These are phyloP conservation scores for Lasioglossum villosulum DNA, from an alignment of 2,888 invertebrate genomes.

Conservation along the genomic window DNA sequence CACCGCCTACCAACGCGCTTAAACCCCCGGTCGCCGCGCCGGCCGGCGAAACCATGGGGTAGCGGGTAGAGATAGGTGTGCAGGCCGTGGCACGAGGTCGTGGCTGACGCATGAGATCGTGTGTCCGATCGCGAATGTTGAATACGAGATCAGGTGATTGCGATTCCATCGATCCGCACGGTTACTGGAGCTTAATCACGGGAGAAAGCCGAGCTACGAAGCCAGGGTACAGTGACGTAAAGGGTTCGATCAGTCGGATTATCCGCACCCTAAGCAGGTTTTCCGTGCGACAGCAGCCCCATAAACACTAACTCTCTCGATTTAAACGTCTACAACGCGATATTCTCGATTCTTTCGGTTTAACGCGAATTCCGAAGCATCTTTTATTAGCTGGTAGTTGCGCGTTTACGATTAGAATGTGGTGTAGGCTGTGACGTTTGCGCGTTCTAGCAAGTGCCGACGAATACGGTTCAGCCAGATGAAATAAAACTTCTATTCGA, in stretches of 20 bases:
- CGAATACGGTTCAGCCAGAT: too few species aligned
- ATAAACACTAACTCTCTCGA: not conserved
- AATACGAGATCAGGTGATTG: slow-evolving; percentile 72
- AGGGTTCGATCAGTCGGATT: slow-evolving; percentile 54
- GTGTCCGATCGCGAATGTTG: slow-evolving; percentile 63
- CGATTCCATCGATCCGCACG: slow-evolving; percentile 70
- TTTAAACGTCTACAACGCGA: not conserved
- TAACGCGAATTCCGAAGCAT: not conserved
- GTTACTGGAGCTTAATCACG: slow-evolving; percentile 57
- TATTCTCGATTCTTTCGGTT: not conserved
- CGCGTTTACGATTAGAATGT: too few species aligned
- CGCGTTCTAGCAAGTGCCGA: too few species aligned
- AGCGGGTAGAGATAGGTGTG: slow-evolving; percentile 1
- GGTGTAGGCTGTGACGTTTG: too few species aligned
- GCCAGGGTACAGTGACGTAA: slow-evolving; percentile 42
- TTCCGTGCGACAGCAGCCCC: not conserved
- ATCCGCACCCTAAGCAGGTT: slow-evolving; percentile 22
- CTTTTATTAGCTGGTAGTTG: too few species aligned
- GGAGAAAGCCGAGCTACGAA: slow-evolving; percentile 55
- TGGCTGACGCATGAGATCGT: slow-evolving; percentile 37
- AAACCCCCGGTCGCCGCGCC: not conserved
- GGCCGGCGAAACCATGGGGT: not conserved
- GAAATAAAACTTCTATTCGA: too few species aligned
- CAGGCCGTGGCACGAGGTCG: slow-evolving; percentile 12
- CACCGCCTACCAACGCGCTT: slow-evolving; percentile 31